Conservation (phyloP, 2,113 vertebrate genomes). For the Pseudorasbora parva region DNA sequence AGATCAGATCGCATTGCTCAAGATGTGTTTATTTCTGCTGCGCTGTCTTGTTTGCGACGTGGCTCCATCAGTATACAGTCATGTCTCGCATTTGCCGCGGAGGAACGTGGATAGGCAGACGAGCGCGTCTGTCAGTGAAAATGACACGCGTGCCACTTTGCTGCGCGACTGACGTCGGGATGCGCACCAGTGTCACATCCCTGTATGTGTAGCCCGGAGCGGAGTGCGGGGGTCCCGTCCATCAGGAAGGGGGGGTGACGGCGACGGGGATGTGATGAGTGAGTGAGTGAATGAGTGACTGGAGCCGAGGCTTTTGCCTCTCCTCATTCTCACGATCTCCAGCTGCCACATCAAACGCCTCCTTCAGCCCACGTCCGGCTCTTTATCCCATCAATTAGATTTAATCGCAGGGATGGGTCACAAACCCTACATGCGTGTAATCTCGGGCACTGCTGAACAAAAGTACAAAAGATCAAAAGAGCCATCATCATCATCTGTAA, state of each 20-base stretch:
- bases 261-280: slow-evolving; percentile 62
- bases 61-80: slow-evolving; percentile 72
- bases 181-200: slow-evolving; percentile 74
- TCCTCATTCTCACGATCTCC: slow-evolving; percentile 80
- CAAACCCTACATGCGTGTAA: slow-evolving; percentile 41
- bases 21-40: slow-evolving; percentile 66
- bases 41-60: slow-evolving; percentile 72
- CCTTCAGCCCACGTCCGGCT: slow-evolving; percentile 52
- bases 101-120: slow-evolving; percentile 70
- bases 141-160: slow-evolving; percentile 79
- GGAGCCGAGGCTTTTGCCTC: slow-evolving; percentile 68
- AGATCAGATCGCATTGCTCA: slow-evolving; percentile 73
- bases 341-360: slow-evolving; percentile 79
- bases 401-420: slow-evolving; percentile 43
- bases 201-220: slow-evolving; percentile 72
- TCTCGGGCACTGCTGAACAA: background rate
- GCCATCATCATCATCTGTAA: background rate
- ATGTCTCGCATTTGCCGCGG: slow-evolving; percentile 77
- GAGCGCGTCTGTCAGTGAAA: slow-evolving; percentile 76
- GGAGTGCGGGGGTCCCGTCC: slow-evolving; percentile 63
- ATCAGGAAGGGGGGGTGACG: slow-evolving; percentile 62
- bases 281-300: slow-evolving; percentile 60
- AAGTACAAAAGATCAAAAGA: slow-evolving; percentile 15
- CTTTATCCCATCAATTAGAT: slow-evolving; percentile 44
- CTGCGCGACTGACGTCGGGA: slow-evolving; percentile 76